These are phyloP conservation scores for Bostrychus sinensis DNA, from an alignment of 2,113 vertebrate genomes.

Conservation along the genomic window DNA sequence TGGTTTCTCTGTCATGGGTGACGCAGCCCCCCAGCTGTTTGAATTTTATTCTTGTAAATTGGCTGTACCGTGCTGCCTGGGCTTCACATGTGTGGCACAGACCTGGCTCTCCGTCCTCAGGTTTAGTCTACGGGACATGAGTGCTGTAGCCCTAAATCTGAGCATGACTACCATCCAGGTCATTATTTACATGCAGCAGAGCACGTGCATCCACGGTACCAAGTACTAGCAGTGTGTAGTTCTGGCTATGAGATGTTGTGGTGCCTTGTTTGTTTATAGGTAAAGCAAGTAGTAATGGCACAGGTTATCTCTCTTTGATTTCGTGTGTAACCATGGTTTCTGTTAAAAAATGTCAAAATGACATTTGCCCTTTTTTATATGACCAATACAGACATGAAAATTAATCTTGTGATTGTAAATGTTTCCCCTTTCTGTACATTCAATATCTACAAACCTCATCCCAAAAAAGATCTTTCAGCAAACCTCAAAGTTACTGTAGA, in stretches of 20 bases:
- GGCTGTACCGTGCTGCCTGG: slow-evolving; percentile 36
- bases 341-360: too few relatives aligned
- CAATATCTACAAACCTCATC: too few relatives aligned
- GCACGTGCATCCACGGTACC: slow-evolving; percentile 7
- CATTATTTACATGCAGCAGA: slow-evolving; percentile 17
- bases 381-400: too few relatives aligned
- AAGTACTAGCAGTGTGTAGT: neutral
- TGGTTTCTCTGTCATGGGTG: slow-evolving; percentile 21
- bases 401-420: too few relatives aligned
- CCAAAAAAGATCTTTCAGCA: too few relatives aligned
- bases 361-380: too few relatives aligned
- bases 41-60: slow-evolving; percentile 65
- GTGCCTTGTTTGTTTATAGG: neutral
- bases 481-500: too few relatives aligned
- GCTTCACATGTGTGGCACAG: slow-evolving; percentile 75
- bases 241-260: neutral
- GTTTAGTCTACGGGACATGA: slow-evolving; percentile 65
- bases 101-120: slow-evolving; percentile 58
- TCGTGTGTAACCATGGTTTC: too few relatives aligned
- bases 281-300: too few relatives aligned
- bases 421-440: too few relatives aligned
- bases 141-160: slow-evolving; percentile 67
- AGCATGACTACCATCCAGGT: slow-evolving; percentile 53
- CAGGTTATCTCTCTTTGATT: too few relatives aligned
- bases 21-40: slow-evolving; percentile 63